Evolutionary conservation across 2,888 invertebrate genomes (phyloP), one percentile per base, ranked within the genome.

Genomic region (Leptinotarsa juncta): DNA sequence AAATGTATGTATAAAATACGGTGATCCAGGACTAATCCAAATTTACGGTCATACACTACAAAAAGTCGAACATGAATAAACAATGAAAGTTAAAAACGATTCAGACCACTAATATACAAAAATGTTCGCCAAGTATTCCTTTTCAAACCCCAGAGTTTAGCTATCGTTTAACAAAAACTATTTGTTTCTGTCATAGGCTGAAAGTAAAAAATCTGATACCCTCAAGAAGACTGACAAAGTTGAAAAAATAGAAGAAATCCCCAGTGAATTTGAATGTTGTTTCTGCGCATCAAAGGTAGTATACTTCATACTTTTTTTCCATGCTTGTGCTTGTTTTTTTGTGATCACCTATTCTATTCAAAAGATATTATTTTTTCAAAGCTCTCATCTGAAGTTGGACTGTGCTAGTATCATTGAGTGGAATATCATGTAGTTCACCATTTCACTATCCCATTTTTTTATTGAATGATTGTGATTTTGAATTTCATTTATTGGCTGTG

Each of bases 251-350:
- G 74, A 74, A 74, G 96, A 96, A 91, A 92, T 95, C 90, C 96
- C 96, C 91, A 96, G 95, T 91, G 96, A 96, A 92, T 95, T 96
- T 93, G 96, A 96, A 93, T 96, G 96, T 94, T 96, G 96, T 93
- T 96, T 96, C 94, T 96, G 96, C 93, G 95, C 95, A 90, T 94
- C 95, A 89, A 96, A 96, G 96, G 96, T 96, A 94, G 75, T 78
- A 78, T 73, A 51, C 57, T 66, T 57, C 65, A 62, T 32, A 73
- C 67, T 32, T 51, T 32, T 18, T 49, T 12, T 53, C 55, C 55
- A 65, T 70, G 72, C 67, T 70, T 69, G 42, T 53, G 65, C 62
- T 75, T 75, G 53, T 62, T 23, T 57, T 26, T 57, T 57, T 57
- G 4, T 12, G 23, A 15, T 23, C 12, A 23, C 18, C 3, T 14